Conservation (phyloP, 2,888 invertebrate species). For the Andrena minutula region DNA sequence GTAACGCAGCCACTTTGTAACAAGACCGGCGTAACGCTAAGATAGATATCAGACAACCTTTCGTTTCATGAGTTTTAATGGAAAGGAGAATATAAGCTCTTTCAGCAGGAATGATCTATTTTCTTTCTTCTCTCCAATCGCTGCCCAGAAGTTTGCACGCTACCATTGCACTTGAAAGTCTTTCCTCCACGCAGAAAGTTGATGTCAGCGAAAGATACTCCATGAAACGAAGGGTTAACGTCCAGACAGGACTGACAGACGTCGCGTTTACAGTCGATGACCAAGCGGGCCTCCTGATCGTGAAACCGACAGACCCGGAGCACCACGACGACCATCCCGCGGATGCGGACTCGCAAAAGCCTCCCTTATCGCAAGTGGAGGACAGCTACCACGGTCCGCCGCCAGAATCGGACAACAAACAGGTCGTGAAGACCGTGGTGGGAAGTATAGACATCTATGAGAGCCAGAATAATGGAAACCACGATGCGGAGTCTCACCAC, state of each 20-base stretch:
- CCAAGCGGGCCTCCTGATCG: slow-evolving; percentile 82
- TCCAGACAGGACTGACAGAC: slow-evolving; percentile 78
- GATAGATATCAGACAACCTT: slow-evolving; percentile 1
- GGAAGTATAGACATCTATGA: slow-evolving; percentile 32
- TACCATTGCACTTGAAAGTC: no score
- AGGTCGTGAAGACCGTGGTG: slow-evolving; percentile 24
- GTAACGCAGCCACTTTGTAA: slow-evolving; percentile 15
- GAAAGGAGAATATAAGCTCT: not conserved
- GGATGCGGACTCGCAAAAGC: slow-evolving; percentile 40
- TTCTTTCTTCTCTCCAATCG: no score
- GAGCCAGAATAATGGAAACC: slow-evolving; percentile 22
- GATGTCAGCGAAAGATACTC: no score
- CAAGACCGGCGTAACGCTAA: not conserved
- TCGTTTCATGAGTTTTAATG: slow-evolving; percentile 27
- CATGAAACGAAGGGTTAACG: slow-evolving; percentile 29
- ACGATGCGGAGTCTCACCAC: slow-evolving; percentile 36
- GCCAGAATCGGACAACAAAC: slow-evolving; percentile 52
- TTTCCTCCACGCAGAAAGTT: no score
- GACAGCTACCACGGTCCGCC: slow-evolving; percentile 31
- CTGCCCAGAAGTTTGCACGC: no score
- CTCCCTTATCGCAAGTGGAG: slow-evolving; percentile 26
- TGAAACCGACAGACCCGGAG: slow-evolving; percentile 77
- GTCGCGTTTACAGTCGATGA: slow-evolving; percentile 83
- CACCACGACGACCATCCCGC: slow-evolving; percentile 38
- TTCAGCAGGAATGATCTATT: no score